phyloP scores from a whole-genome alignment of 2,888 invertebrate species.

The Heliconius charithonia region DNA sequence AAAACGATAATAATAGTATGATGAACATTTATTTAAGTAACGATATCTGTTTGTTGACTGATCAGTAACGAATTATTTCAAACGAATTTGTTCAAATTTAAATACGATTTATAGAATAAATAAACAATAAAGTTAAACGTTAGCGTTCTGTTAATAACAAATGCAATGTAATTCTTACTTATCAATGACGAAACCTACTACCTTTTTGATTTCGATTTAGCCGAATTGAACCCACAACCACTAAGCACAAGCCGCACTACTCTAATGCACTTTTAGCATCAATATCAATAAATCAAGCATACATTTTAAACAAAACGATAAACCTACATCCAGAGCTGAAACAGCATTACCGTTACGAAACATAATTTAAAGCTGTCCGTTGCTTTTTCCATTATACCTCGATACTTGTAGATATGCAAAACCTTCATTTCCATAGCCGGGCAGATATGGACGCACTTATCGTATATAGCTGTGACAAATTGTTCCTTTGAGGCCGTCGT shows the following conservation, averaged over 20 bases:
- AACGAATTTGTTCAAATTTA: too few species aligned
- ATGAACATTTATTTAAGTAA: too few species aligned
- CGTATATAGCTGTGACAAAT: conserved; percentile 69
- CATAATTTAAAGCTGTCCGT: conserved; percentile 41
- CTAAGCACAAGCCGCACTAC: neutral
- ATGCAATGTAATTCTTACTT: too few species aligned
- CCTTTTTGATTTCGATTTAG: neutral
- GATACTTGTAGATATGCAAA: neutral
- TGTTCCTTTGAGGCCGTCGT: conserved; percentile 59
- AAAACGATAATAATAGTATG: neutral
- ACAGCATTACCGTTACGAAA: conserved; percentile 27
- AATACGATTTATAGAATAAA: too few species aligned
- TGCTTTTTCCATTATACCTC: conserved; percentile 36
- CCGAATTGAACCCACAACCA: neutral
- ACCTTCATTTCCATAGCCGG: neutral
- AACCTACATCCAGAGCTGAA: conserved; percentile 18
- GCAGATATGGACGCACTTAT: conserved; percentile 43
- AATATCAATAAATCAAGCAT: neutral
- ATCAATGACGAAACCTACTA: too few species aligned
- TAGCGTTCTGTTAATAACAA: too few species aligned
- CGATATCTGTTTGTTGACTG: too few species aligned
- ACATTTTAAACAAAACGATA: conserved; percentile 21
- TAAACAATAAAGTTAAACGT: too few species aligned
- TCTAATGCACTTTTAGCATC: neutral
- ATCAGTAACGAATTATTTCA: too few species aligned